Evolutionary conservation across 1,140 invertebrate species (phyloP), one percentile per base, ranked within the genome.

Genomic region (Odontomachus brunneus): DNA sequence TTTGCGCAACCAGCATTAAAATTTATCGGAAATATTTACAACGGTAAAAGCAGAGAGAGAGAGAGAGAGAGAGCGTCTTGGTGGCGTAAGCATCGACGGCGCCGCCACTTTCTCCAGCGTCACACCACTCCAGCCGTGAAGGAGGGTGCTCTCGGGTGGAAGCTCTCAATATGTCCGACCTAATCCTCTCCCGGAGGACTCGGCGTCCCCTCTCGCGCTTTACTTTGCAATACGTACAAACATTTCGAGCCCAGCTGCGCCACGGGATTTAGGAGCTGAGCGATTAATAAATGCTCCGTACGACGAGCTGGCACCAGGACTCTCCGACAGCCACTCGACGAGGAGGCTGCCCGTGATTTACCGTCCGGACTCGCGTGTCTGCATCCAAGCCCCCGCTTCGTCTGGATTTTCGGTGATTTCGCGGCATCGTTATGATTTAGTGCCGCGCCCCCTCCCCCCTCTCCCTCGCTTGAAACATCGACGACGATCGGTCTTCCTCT

Each of bases 161-260:
- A 90, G 90, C 91, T 91, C 90, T 92, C 91, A 92, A 92, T 92
- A 92, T 92, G 90, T 92, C 91, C 89, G 88, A 91, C 89, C 90
- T 92, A 92, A 91, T 92, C 89, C 84, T 85, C 87, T 87, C 88
- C 88, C 88, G 29, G 88, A 89, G 88, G 88, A 85, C 87, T 66
- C 60, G 69, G 57, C 80, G 76, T 59, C 88, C 67, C 80, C 87
- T 75, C 80, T 69, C 83, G 71, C 78, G 82, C 83, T 89, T 89
- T 89, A 89, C 88, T 89, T 89, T 87, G 88, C 88, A 85, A 89
- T 89, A 89, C 87, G 87, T 89, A 89, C 85, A 87, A 89, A 89
- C 88, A 89, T 89, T 89, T 89, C 88, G 85, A 89, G 88, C 62
- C 84, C 88, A 89, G 88, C 87, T 89, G 88, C 87, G 88, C 84